phyloP scores from a whole-genome alignment of 2,797 vertebrate genomes.

The Acanthiza pusilla region DNA sequence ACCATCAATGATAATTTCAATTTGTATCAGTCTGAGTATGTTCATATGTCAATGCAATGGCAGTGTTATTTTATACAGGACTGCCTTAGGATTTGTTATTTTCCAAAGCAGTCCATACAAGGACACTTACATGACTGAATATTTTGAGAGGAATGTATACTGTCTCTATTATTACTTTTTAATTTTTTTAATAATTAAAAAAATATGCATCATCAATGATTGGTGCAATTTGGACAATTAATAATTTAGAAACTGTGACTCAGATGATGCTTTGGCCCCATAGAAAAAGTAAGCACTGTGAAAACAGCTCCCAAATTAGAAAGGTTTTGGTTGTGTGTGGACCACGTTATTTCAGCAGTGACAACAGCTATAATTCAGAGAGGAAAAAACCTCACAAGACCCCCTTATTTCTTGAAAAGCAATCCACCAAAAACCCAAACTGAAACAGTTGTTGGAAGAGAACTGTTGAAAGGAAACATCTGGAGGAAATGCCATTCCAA shows the following conservation, averaged over 20 bases:
- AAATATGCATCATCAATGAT: background rate
- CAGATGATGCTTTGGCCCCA: background rate
- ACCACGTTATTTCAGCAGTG: background rate
- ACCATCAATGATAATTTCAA: background rate
- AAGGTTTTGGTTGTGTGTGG: background rate
- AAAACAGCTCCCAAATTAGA: background rate
- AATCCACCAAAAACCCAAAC: background rate
- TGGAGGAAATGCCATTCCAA: constrained; percentile 55
- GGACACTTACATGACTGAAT: background rate
- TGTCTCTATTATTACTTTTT: background rate
- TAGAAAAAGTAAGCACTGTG: background rate
- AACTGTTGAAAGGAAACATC: constrained; percentile 49
- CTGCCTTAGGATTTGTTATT: background rate
- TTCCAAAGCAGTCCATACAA: background rate
- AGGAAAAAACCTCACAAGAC: background rate
- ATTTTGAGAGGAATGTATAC: background rate
- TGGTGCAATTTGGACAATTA: background rate
- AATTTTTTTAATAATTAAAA: background rate
- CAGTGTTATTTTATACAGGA: background rate
- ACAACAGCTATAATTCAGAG: background rate
- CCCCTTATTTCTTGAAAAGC: background rate
- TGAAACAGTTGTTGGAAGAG: background rate
- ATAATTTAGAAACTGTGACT: background rate
- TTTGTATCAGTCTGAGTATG: background rate
- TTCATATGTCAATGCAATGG: background rate